Base-by-base conservation (phyloP, 2,113 vertebrate species). In the Microtus oregoni region DNA sequence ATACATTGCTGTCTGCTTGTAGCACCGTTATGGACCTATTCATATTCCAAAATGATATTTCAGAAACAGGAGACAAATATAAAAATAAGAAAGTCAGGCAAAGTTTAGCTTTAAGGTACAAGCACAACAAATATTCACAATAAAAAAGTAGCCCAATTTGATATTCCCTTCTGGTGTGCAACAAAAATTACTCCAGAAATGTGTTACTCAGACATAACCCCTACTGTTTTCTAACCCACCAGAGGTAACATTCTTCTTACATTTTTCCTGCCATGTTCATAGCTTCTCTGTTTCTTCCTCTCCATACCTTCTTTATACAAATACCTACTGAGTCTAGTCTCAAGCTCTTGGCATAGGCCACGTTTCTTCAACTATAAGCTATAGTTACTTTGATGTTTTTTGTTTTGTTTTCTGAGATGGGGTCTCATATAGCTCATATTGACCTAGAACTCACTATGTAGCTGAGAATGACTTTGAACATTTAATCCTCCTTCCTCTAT, bases 11-110 rank as follows among this genome's bases (percentile, higher is more conserved):
- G n/a, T 35, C 47, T 95, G 73, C 50, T 72, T 89, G 30, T 30
- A 20, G 55, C 24, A 83, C 52, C 78, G 35, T 70, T 88, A 83
- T 32, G 13, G 15, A 47, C 12, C 35, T 93, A 85, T 65, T 58
- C 70, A 19, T 92, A 63, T 81, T 92, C 77, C 77, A 77, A 93
- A 73, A 50, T 50, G 17, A 70, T 68, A 44, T 91, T 95, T 86
- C 55, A 97, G 75, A 92, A 82, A 90, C 17, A 92, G 24, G 89
- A 95, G 85, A 52, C 75, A 90, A 92, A 92, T 13, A 70, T 35
- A 70, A 90, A 95, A 81, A 95, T 50, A 90, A 11, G 89, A 91
- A 95, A 26, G 81, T 76, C 79, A 85, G 72, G 30, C 13, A 75
- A 61, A 35, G 30, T 91, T 88, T 67, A 17, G 58, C 47, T 97